These are phyloP conservation scores for Tinamus major DNA, from an alignment of 2,797 vertebrate genomes.

Conservation along the genomic window DNA sequence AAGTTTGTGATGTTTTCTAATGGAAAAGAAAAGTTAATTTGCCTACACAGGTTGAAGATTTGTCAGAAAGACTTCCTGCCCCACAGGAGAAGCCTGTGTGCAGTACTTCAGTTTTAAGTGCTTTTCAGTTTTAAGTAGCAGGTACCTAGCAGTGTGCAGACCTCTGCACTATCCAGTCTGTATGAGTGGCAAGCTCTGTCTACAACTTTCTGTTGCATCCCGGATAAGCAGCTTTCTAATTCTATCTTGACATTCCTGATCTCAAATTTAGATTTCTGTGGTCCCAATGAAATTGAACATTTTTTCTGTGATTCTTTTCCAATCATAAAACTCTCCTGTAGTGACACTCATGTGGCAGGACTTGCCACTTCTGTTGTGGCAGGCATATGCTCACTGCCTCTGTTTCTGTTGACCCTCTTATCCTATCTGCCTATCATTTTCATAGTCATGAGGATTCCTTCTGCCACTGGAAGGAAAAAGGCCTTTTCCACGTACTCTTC, in stretches of 20 bases:
- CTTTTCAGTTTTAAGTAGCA: background rate
- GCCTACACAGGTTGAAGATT: background rate
- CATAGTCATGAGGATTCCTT: background rate
- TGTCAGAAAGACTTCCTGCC: background rate
- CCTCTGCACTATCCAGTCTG: background rate
- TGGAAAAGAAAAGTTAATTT: background rate
- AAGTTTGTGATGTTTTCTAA: background rate
- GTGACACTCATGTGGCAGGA: fast-evolving
- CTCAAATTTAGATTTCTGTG: background rate
- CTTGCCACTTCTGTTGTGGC: background rate
- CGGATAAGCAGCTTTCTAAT: background rate
- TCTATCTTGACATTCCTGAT: background rate
- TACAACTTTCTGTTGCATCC: background rate
- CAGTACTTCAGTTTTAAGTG: background rate
- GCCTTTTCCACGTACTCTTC: background rate
- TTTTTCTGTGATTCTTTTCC: background rate
- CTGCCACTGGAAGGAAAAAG: background rate
- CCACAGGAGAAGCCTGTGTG: background rate
- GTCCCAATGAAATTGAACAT: background rate
- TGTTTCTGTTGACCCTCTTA: background rate
- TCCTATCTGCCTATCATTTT: background rate
- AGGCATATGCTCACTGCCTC: background rate
- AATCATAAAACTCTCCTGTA: background rate
- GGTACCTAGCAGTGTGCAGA: background rate
- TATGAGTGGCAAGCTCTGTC: background rate